A percentile compares a stretch with the other conserved stretches of the same genome.
Evolutionary conservation across 2,797 vertebrate genomes (phyloP).

Genomic region (Agapornis canus): DNA sequence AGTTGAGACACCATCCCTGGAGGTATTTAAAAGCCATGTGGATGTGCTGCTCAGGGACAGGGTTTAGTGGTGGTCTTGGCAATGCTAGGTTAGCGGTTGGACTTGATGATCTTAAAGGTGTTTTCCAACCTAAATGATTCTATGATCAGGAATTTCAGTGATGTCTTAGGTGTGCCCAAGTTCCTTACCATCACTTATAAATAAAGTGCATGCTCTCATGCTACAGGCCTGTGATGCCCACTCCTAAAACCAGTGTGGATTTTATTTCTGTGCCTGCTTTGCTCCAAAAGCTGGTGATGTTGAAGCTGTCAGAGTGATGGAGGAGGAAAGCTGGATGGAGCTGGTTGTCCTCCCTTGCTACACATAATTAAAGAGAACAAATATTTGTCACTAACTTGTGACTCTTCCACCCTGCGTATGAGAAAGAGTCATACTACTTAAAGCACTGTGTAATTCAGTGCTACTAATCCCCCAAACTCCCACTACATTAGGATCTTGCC

Average conservation of each 20-base stretch:
- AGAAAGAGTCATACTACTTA: neutral
- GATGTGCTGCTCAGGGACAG: neutral
- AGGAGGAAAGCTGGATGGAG: conserved; percentile 27
- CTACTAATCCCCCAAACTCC: neutral
- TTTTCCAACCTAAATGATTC: neutral
- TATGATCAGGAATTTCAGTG: neutral
- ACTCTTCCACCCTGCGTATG: neutral
- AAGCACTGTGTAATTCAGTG: neutral
- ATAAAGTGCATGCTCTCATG: neutral
- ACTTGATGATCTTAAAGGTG: neutral
- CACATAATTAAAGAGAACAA: conserved; percentile 29
- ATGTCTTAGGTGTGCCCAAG: neutral
- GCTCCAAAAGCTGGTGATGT: neutral
- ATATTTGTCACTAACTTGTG: conserved; percentile 61
- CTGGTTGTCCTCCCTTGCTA: neutral
- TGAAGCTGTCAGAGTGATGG: conserved; percentile 1
- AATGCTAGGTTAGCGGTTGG: neutral
- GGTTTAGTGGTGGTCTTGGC: neutral
- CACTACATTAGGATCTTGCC: neutral
- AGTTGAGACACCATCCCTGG: neutral
- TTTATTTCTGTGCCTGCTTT: conserved; percentile 2
- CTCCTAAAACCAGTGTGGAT: neutral
- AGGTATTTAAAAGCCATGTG: neutral
- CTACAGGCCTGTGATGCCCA: neutral
- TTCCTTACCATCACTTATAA: neutral